Conservation (phyloP, 2,888 invertebrate species). For the Drymonia ruficornis region DNA sequence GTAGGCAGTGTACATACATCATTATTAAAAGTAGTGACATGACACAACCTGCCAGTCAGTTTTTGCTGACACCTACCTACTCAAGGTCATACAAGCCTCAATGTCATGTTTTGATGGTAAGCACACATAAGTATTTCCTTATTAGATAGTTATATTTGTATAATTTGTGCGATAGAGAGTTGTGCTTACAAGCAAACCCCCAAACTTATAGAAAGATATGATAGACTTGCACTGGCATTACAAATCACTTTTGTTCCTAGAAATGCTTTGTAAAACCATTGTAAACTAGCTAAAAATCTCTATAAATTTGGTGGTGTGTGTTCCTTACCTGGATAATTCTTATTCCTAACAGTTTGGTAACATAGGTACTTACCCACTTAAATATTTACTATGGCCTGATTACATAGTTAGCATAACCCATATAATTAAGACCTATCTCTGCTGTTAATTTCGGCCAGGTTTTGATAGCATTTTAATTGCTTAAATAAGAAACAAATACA, state of each 20-base stretch:
- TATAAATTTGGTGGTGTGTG: too few species aligned
- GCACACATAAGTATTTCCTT: not conserved
- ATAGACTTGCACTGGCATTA: too few species aligned
- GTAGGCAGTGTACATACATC: not conserved
- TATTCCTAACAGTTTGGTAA: too few species aligned
- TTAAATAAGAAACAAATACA: not conserved
- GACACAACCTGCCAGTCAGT: not conserved
- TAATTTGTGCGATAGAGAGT: too few species aligned
- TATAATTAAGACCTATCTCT: not conserved
- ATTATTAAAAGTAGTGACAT: not conserved
- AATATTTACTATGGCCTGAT: not conserved
- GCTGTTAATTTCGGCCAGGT: not conserved
- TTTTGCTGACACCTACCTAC: too few species aligned
- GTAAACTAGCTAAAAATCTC: too few species aligned
- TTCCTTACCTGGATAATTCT: not conserved
- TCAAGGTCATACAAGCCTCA: slow-evolving; percentile 12
- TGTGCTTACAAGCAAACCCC: too few species aligned
- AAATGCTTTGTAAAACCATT: too few species aligned
- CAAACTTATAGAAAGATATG: too few species aligned
- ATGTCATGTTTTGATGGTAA: slow-evolving; percentile 27
- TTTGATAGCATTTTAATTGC: not conserved
- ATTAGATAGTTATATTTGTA: too few species aligned
- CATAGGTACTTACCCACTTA: too few species aligned
- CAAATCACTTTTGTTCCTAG: too few species aligned
- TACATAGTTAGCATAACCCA: not conserved